Evolutionary conservation across 2,797 vertebrate species (phyloP), one percentile per base, ranked within the genome.

Genomic region (Scleropages formosus): DNA sequence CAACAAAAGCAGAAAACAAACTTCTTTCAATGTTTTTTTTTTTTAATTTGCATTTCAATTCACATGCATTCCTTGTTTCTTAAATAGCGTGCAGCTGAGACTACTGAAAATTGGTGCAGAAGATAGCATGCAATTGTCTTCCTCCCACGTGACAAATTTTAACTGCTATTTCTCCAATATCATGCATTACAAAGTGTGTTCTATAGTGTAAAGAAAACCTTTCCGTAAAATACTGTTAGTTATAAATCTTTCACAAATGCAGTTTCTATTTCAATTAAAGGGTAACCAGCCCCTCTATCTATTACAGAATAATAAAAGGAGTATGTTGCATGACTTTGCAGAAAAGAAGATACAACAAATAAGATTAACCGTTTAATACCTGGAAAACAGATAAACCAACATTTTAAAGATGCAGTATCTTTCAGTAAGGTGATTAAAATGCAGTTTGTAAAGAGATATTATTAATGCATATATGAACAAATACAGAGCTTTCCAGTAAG

Each of bases 341-440:
- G 85, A 76, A 83, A 78, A 75, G 65, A 74, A 87, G 74, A 73
- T 68, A 72, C 74, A 76, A 63, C 27, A 79, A 85, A 81, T 82
- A 81, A 87, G 80, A 80, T 90, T 85, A 82, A 90, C 82, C 58
- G 85, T 84, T 82, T 51, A 81, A 83, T 84, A 89, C 84, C 85
- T 85, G 82, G 75, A 81, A 88, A 89, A 84, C 82, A 83, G 86
- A 81, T 84, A 84, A 85, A 86, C 87, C 88, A 86, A 87, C 85
- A 89, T 94, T 94, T 94, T 94, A 94, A 94, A 94, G 93, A 94
- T 94, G 93, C 93, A 94, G 93, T 94, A 94, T 94, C 90, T 87
- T 90, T 72, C 77, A 82, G 87, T 88, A 81, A 64, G 31, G 20
- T n/a, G 56, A 72, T 12, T 72, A 53, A 24, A 59, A 59, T 12